Evolutionary conservation across 2,797 vertebrate genomes (phyloP), one percentile per base, ranked within the genome.

Genomic region (Echiichthys vipera): DNA sequence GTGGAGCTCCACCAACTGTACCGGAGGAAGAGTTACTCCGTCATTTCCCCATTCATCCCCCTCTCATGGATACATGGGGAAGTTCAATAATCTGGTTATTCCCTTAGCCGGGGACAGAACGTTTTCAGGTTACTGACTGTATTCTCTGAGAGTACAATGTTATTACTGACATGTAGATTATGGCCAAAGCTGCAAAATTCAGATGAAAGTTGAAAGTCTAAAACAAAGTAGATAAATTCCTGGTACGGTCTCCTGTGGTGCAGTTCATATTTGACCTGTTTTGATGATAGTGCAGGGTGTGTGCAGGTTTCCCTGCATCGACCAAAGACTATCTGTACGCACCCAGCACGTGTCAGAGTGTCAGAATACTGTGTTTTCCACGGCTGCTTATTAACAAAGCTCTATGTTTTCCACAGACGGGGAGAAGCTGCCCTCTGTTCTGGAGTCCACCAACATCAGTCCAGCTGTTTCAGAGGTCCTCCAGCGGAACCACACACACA

Each of bases 401-500:
- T 80, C 7, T 83, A 29, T 69, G 2, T 74, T 46, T 37, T 63
- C 57, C 46, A 59, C 80, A 90, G 88, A 65, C 0, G 64, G 46
- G 7, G 65, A 56, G 36, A 29, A 61, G 12, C 34, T n/a, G 7
- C 56, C 32, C 59, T 29, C 18, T 14, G 0, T 40, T n/a, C 39
- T 37, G 68, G 24, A 57, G 47, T 47, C 43, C 22, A 37, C 39
- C 54, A 27, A 18, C 39, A 39, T 51, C 45, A 18, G 22, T 30
- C 27, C 58, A 39, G 34, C 51, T 50, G 29, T 20, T 30, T 24
- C 29, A 32, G 36, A 63, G 9, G 12, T 39, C 50, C 34, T 45
- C 46, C 53, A 24, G 40, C 55, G 20, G 65, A 58, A 63, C 56
- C 13, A 29, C 42, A 63, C 15, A 47, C 1, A 22, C 50, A 72